phyloP scores from a whole-genome alignment of 2,113 vertebrate species.

The Leptosomus discolor region DNA sequence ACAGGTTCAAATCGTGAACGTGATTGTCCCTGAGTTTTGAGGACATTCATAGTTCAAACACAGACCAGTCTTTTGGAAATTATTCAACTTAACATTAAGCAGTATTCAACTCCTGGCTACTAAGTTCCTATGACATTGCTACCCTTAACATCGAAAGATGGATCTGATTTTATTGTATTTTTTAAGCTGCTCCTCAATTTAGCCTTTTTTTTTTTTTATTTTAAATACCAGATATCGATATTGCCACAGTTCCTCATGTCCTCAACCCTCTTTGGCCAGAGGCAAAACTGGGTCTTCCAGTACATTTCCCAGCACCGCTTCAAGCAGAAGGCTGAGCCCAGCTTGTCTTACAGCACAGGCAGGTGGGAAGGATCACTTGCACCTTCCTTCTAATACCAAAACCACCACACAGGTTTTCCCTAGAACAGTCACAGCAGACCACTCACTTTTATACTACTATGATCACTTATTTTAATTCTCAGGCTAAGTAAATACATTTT shows the following conservation, averaged over 20 bases:
- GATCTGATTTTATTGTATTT: background rate
- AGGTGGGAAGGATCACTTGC: background rate
- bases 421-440: background rate
- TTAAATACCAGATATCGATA: background rate
- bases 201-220: background rate
- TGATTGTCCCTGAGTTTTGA: background rate
- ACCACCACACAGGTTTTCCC: background rate
- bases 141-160: background rate
- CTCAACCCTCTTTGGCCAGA: background rate
- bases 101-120: background rate
- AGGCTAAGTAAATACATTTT: background rate
- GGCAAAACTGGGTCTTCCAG: background rate
- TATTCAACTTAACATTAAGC: background rate
- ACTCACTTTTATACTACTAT: background rate
- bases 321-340: background rate
- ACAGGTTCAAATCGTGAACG: background rate
- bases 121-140: background rate
- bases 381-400: background rate
- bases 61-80: background rate
- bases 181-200: background rate
- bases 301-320: fast-evolving
- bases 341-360: background rate
- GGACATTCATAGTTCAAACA: background rate
- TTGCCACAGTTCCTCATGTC: background rate
- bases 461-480: background rate